Evolutionary conservation across 1,140 invertebrate species (phyloP), one percentile per base, ranked within the genome.

Genomic region (Formica selysi): DNA sequence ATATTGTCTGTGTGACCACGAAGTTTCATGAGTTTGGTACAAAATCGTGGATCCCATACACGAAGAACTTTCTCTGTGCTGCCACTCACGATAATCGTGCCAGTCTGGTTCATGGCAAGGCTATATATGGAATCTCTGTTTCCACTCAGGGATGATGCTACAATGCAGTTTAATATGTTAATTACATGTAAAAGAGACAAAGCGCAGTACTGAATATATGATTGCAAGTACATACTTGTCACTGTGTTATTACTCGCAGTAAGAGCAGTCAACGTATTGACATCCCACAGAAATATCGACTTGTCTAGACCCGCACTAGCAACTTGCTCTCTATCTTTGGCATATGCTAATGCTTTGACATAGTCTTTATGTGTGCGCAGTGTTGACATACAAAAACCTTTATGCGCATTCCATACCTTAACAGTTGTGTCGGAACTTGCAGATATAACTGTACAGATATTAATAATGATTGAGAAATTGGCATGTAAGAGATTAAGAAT

Each of bases 121-220:
- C 99, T 99, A 94, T 99, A 99, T 93, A 99, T 99, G 16, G 99
- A 99, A 94, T 99, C 98, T 95, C 99, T 99, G 93, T 98, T 99
- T 64, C 99, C 99, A 91, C 97, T 97, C 59, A 99, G 96, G 91
- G 98, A 99, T 68, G 99, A 99, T 48, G 99, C 98, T 98, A 92
- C 64, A 96, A 96, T 90, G 87, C 86, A 85, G 84, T 70, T 65
- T 89, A 78, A 88, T 65, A 38, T 16, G 1, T 73, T 64, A 86
- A 76, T 86, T 38, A 11, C 7, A 70, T 32, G 65, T 70, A 6
- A 26, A 38, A 64, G 32, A 36, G 22, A 76, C 11, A 29, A 51
- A 54, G 16, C 2, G 59, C 3, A 48, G 22, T 19, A 36, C 67
- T 76, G 26, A 38, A 5, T 4, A 32, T 74, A 51, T 3, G 0